Base-by-base conservation (phyloP, 2,888 invertebrate species). In the Thymelicus sylvestris region DNA sequence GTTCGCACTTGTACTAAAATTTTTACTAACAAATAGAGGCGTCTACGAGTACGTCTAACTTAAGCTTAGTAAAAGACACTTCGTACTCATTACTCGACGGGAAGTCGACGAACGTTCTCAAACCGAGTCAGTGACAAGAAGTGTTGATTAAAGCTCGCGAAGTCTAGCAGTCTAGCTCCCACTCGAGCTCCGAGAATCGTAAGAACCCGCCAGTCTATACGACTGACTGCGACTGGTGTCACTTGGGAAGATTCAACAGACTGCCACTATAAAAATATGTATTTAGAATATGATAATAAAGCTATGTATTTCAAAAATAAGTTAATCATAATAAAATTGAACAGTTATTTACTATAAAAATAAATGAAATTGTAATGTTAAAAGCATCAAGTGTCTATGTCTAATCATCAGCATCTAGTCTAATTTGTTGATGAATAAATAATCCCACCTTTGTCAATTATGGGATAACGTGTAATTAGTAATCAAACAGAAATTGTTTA, bases 111-210 rank as follows among this genome's bases (percentile, higher is more conserved):
- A 50, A 52, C 0, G 38, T 13, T 57, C 57, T 10, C 12, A 55
- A 13, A 57, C 52, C 52, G 52, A 19, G 52, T 55, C 31, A 57
- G 57, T 57, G 57, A 57, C 38, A 57, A 38, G 50, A 2, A 38
- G 57, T 57, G 57, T 57, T 57, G 57, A 57, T 57, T 57, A 57
- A 57, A 38, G 38, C 31, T 41, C 39, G 41, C 39, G 60, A 60
- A 60, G 57, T 31, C 31, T 31, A 31, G 31, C 31, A 24, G 24
- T 24, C 13, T 13, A 38, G 12, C 7, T 12, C 57, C 2, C 57
- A 57, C 57, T 57, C 31, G 57, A 57, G 57, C 13, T 57, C 31
- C 7, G 38, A 38, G 7, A 13, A 24, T 55, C 55, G 55, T 38
- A 57, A 38, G 13, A 38, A 0, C 57, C 57, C 57, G 13, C 6